Conservation (phyloP, 2,113 vertebrate species). For the Crotalus helleri region DNA sequence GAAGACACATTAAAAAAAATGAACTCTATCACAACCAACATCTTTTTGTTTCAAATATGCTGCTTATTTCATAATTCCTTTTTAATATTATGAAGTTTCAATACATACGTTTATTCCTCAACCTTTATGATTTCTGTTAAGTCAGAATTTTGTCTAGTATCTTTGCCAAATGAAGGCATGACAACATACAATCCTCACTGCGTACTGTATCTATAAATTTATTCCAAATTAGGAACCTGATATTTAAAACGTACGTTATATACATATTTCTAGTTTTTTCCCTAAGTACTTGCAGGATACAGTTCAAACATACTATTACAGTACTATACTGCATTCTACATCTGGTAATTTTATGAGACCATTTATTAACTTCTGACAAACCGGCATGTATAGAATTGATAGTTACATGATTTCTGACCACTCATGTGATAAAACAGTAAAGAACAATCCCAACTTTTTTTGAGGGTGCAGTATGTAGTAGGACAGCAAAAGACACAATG, state of each 20-base stretch:
- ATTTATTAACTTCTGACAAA: not conserved
- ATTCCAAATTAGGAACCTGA: not conserved
- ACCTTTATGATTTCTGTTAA: not conserved
- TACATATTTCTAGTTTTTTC: not conserved
- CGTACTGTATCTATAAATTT: not conserved
- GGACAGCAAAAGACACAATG: not conserved
- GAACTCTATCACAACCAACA: not conserved
- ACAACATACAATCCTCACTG: not conserved
- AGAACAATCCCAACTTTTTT: not conserved
- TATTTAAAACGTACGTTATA: not conserved
- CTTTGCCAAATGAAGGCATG: not conserved
- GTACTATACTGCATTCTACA: not conserved
- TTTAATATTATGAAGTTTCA: not conserved
- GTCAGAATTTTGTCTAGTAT: not conserved
- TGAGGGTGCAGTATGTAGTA: not conserved
- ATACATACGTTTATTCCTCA: not conserved
- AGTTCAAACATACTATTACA: not conserved
- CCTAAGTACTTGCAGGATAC: not conserved
- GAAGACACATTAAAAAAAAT: conserved; percentile 27
- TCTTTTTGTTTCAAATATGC: not conserved
- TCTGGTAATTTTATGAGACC: not conserved
- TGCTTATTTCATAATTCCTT: not conserved
- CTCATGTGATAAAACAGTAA: not conserved
- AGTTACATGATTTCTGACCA: not conserved
- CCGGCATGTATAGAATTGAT: not conserved